These are phyloP conservation scores for Monopis laevigella DNA, from an alignment of 2,888 invertebrate species.

Conservation along the genomic window DNA sequence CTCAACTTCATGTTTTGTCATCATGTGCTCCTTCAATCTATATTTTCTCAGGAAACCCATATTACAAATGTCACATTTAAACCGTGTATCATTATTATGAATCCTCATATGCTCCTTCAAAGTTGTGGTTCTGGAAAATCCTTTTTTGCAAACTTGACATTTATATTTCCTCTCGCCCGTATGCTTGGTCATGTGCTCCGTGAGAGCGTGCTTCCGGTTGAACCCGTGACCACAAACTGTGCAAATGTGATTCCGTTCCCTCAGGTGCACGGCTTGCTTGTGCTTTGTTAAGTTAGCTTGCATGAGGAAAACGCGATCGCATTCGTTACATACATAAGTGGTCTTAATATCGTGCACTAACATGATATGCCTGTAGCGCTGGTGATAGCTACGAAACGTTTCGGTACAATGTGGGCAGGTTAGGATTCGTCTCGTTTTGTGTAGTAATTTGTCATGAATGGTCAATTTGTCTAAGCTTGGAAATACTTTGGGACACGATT, in stretches of 20 bases:
- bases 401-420: too few relatives aligned
- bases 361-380: conserved; percentile 48
- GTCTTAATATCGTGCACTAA: conserved; percentile 33
- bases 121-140: conserved; percentile 32
- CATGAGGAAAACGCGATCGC: conserved; percentile 42
- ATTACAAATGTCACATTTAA: too few relatives aligned
- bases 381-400: conserved; percentile 47
- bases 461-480: conserved; percentile 31
- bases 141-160: conserved; percentile 50
- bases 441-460: too few relatives aligned
- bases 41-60: too few relatives aligned
- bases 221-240: conserved; percentile 52
- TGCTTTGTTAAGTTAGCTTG: conserved; percentile 46
- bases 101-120: conserved; percentile 5
- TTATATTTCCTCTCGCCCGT: conserved; percentile 52
- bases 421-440: too few relatives aligned
- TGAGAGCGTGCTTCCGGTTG: conserved; percentile 50
- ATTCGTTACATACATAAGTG: conserved; percentile 18
- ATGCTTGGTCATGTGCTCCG: conserved; percentile 56
- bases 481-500: conserved; percentile 31
- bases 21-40: too few relatives aligned
- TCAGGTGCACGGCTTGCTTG: conserved; percentile 45
- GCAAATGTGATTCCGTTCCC: conserved; percentile 49
- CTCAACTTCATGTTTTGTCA: too few relatives aligned
- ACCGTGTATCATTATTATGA: conserved; percentile 9